Evolutionary conservation across 2,113 vertebrate species (phyloP), one percentile per base, ranked within the genome.

Genomic region (Tapirus terrestris): DNA sequence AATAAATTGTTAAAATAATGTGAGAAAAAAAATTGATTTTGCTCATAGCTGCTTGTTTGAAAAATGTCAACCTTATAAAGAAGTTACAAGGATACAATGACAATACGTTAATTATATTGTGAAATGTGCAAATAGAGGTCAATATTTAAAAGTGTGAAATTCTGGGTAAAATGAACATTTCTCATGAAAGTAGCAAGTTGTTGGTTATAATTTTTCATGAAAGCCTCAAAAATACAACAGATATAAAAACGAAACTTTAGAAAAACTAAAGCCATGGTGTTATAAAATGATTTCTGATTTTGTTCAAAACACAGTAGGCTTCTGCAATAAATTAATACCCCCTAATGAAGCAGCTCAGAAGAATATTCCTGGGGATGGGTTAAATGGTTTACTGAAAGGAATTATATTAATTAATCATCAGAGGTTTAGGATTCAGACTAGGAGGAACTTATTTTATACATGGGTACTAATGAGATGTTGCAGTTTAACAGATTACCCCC

Each of bases 51-150:
- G 18, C 43, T 98, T 91, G 36, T 82, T 89, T 96, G 95, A 91
- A 91, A 97, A 98, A 97, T 96, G 91, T 91, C 93, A 97, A 6
- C 10, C 51, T 97, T 60, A 93, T 43, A 61, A 93, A 91, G 73
- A 79, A 96, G 79, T 88, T 92, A 63, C 4, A 91, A 89, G 39
- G 33, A 68, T 75, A 36, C 58, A 27, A 33, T 89, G 82, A 91
- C 53, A 85, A 36, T 51, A 58, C 1, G 20, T 82, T 93, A 91
- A 91, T 97, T 96, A 70, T 70, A 82, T 75, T 61, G 56, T 72
- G 68, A 83, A 87, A 89, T 89, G 92, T 95, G 86, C 63, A 97
- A 96, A 91, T 53, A 31, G 45, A 75, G 36, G 56, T 53, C 79
- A 96, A 9, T 96, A 70, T 82, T 68, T 85, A 80, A 91, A 93